Evolutionary conservation across 2,797 vertebrate species (phyloP).

Genomic region (Rhodeus uyekii): DNA sequence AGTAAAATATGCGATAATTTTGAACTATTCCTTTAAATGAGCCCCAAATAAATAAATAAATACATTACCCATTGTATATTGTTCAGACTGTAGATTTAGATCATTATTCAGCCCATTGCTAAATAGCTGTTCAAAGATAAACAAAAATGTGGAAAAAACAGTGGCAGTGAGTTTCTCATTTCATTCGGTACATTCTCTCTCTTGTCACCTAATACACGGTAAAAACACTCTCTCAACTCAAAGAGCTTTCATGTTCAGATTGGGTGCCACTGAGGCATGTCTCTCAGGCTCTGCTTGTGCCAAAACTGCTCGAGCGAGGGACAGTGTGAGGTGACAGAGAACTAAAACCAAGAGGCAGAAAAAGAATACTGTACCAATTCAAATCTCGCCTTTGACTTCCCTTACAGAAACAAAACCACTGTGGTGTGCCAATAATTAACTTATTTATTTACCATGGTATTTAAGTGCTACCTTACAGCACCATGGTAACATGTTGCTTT

Average conservation of each 20-base stretch:
- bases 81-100: slow-evolving; percentile 12
- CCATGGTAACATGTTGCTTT: background rate
- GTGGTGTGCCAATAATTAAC: background rate
- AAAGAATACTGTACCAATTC: slow-evolving; percentile 18
- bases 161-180: slow-evolving; percentile 2
- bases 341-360: slow-evolving; percentile 31
- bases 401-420: background rate
- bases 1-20: background rate
- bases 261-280: slow-evolving; percentile 21
- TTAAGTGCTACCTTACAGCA: background rate
- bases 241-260: slow-evolving; percentile 33
- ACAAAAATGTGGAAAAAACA: slow-evolving; percentile 8
- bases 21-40: background rate
- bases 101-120: background rate
- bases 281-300: slow-evolving; percentile 22
- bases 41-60: too few species aligned
- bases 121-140: background rate
- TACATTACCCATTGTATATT: background rate
- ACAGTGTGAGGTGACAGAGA: slow-evolving; percentile 7
- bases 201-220: background rate
- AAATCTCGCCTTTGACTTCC: slow-evolving; percentile 15
- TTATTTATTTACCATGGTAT: background rate
- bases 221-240: slow-evolving; percentile 18
- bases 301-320: slow-evolving; percentile 21
- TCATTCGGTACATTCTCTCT: background rate